Evolutionary conservation across 2,888 invertebrate species (phyloP).

Genomic region (Bombyx huttoni): DNA sequence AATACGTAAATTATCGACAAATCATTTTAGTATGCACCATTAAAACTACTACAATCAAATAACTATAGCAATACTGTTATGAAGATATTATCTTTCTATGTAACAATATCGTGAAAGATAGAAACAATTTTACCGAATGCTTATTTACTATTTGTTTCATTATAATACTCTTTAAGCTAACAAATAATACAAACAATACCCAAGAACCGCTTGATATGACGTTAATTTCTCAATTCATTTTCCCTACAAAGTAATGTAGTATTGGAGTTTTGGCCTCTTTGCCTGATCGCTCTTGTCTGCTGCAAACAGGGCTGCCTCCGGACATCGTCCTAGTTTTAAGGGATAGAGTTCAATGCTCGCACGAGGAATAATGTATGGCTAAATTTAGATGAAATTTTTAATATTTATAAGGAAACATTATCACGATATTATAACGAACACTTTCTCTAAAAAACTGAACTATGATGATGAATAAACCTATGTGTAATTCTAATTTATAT

Average conservation of each 20-base stretch:
- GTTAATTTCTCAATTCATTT: neutral
- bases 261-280: constrained; percentile 17
- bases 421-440: neutral
- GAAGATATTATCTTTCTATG: too few species aligned
- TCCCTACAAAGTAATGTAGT: neutral
- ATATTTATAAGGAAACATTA: neutral
- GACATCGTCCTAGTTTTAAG: constrained; percentile 25
- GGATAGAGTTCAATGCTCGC: constrained; percentile 23
- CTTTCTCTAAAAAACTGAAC: neutral
- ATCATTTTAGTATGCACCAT: too few species aligned
- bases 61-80: too few species aligned
- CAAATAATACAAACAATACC: neutral
- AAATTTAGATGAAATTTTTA: neutral
- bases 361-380: neutral
- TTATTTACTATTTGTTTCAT: neutral
- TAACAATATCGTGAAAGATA: too few species aligned
- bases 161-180: neutral
- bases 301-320: constrained; percentile 26
- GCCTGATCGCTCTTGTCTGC: constrained; percentile 24
- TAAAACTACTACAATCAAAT: too few species aligned
- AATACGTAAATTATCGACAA: too few species aligned
- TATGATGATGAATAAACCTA: too few species aligned
- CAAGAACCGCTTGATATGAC: constrained; percentile 4
- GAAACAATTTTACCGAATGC: neutral
- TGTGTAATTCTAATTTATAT: too few species aligned